Evolutionary conservation across 1,140 invertebrate species (phyloP).

Genomic region (Stegodyphus mimosarum): DNA sequence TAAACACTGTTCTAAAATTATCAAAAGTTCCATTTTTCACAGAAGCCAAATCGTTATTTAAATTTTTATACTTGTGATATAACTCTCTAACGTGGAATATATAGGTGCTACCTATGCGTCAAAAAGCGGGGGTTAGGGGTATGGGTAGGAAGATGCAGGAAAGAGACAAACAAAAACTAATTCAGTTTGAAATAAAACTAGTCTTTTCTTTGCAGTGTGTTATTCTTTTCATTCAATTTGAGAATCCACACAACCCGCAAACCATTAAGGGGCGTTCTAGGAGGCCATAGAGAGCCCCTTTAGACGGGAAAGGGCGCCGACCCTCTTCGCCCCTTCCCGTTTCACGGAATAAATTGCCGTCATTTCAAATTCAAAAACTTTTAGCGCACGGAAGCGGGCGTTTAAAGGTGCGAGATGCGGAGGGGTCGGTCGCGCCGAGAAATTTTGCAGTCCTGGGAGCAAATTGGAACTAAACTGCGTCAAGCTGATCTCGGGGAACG

Average conservation of each 20-base stretch:
- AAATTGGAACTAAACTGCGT: slow-evolving; percentile 60
- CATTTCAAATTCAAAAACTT: slow-evolving; percentile 62
- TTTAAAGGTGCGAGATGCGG: slow-evolving; percentile 48
- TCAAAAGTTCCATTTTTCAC: too few species aligned
- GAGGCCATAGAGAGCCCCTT: not conserved
- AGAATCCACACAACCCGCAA: slow-evolving; percentile 6
- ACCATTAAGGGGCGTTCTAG: slow-evolving; percentile 42
- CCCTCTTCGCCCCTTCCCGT: not conserved
- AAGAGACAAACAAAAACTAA: slow-evolving; percentile 19
- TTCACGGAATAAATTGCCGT: slow-evolving; percentile 55
- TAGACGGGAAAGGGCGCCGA: not conserved
- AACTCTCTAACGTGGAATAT: too few species aligned
- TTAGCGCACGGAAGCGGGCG: slow-evolving; percentile 55
- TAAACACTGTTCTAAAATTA: too few species aligned
- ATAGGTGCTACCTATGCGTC: too few species aligned
- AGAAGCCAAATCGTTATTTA: too few species aligned
- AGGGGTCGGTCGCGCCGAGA: not conserved
- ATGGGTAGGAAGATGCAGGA: not conserved
- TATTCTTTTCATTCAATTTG: slow-evolving; percentile 49
- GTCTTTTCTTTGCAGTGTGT: slow-evolving; percentile 16
- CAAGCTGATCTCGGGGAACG: slow-evolving; percentile 28
- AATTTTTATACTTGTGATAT: too few species aligned
- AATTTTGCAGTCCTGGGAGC: slow-evolving; percentile 38
- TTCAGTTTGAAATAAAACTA: slow-evolving; percentile 50
- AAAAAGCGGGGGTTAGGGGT: too few species aligned